Evolutionary conservation across 2,797 vertebrate genomes (phyloP), one percentile per base, ranked within the genome.

Genomic region (Apogon talboti): DNA sequence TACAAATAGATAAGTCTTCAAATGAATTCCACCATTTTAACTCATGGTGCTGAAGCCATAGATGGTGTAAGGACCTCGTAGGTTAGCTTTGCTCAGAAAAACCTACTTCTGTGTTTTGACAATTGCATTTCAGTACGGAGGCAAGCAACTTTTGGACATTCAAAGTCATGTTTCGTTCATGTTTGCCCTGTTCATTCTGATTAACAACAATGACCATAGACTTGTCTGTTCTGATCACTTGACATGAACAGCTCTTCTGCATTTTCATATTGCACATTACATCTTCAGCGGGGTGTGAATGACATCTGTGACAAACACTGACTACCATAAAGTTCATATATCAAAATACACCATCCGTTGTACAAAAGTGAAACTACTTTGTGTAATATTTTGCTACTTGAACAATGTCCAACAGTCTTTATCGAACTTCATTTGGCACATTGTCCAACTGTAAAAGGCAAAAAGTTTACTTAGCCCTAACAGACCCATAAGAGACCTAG

Each of bases 191-290:
- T 2, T 10, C 47, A 42, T 41, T 67, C 7, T 30, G 15, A 48
- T 28, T 15, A 11, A 55, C 9, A 11, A 55, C 9, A 49, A 58
- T 24, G 14, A 65, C 33, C 33, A 35, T 9, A 48, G 6, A 48
- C 46, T 13, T 19, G 33, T 37, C 35, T 38, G 12, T 16, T 40
- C 12, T 12, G 16, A 2, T 10, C 30, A 42, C 14, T 51, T 33
- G 48, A 75, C 33, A 18, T 30, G 42, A 16, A 57, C 13, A 18
- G 8, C 42, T 53, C 46, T 71, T 46, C 49, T 66, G 18, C 41
- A 66, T 59, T 67, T 49, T 55, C 47, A 66, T 76, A 90, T 82
- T 91, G 87, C 87, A 92, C 85, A 71, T 75, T 49, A 74, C 5
- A 16, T 43, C 33, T 78, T 38, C 13, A 78, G 76, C 52, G 59